phyloP scores from a whole-genome alignment of 2,113 vertebrate genomes.

The Amia ocellicauda region DNA sequence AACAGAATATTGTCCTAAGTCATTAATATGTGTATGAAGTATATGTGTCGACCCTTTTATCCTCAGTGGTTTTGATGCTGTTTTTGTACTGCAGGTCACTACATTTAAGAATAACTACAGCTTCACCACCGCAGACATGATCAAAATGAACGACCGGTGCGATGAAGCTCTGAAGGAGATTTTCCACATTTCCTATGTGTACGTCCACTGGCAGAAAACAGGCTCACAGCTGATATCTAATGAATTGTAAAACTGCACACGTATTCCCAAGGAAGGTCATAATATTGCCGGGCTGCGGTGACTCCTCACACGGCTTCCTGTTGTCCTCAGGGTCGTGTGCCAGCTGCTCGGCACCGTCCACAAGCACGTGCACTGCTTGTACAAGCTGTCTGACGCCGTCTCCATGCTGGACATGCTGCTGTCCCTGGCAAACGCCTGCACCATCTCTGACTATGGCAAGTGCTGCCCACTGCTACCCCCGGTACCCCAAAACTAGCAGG shows the following conservation, averaged over 20 bases:
- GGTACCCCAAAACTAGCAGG: too few species aligned
- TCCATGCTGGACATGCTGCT: conserved; percentile 97
- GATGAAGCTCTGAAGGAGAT: conserved; percentile 93
- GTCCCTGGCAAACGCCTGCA: conserved; percentile 87
- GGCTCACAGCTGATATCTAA: not conserved
- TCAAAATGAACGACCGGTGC: conserved; percentile 96
- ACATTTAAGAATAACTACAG: conserved; percentile 84
- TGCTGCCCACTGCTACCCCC: too few species aligned
- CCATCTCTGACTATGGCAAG: conserved; percentile 89
- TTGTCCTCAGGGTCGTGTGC: conserved; percentile 81
- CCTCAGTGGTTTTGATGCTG: too few species aligned
- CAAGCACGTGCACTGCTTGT: conserved; percentile 87
- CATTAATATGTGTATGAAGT: too few species aligned
- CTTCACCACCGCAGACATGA: conserved; percentile 87
- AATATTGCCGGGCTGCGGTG: conserved; percentile 63
- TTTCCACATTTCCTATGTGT: conserved; percentile 95
- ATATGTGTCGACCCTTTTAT: too few species aligned
- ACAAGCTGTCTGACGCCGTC: conserved; percentile 89
- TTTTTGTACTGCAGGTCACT: conserved; percentile 66
- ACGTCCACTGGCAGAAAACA: conserved; percentile 50
- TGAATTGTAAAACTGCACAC: not conserved
- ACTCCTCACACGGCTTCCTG: conserved; percentile 22
- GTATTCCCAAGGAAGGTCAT: conserved; percentile 40
- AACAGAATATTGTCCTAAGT: too few species aligned
- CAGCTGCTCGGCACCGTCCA: conserved; percentile 82